Percentiles rank a stretch among this genome's conserved stretches.
These are phyloP conservation scores for Drosophila hamatofila DNA, from an alignment of 2,888 invertebrate genomes.

Conservation along the genomic window DNA sequence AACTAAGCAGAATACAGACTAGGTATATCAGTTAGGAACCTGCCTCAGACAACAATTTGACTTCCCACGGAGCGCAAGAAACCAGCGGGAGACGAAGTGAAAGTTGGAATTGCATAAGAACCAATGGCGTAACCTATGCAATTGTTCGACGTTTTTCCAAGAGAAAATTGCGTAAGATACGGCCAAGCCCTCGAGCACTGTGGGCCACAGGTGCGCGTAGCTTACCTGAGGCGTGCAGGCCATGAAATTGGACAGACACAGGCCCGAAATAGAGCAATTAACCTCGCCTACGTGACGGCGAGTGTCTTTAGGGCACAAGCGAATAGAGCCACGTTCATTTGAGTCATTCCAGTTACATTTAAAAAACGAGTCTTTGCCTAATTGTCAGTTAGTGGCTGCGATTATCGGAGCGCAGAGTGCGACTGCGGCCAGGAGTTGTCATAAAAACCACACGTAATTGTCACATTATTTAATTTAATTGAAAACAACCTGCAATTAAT, in stretches of 20 bases:
- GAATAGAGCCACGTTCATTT: constrained; percentile 28
- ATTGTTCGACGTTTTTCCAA: constrained; percentile 34
- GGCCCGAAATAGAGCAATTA: constrained; percentile 72
- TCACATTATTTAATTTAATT: constrained; percentile 45
- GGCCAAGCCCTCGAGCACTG: constrained; percentile 35
- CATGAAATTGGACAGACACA: constrained; percentile 38
- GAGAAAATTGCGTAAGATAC: constrained; percentile 52
- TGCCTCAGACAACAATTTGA: constrained; percentile 15
- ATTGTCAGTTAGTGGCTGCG: constrained; percentile 69
- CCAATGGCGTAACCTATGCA: constrained; percentile 32
- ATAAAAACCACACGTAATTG: constrained; percentile 58
- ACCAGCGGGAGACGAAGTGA: constrained; percentile 61
- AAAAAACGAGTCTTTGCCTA: constrained; percentile 38
- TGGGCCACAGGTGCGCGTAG: constrained; percentile 47
- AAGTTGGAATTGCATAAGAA: constrained; percentile 72
- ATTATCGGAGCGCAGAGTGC: constrained; percentile 52
- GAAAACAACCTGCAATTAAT: constrained; percentile 49
- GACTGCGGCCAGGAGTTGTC: constrained; percentile 19
- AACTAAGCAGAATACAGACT: neutral
- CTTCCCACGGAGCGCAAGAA: constrained; percentile 33
- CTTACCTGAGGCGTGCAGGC: constrained; percentile 42
- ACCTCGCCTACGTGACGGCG: constrained; percentile 70
- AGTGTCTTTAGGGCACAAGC: constrained; percentile 28
- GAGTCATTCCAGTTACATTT: constrained; percentile 21
- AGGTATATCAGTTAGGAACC: constrained; percentile 16